Base-by-base conservation (phyloP, 2,113 vertebrate species). In the Pseudorectes ferrugineus region DNA sequence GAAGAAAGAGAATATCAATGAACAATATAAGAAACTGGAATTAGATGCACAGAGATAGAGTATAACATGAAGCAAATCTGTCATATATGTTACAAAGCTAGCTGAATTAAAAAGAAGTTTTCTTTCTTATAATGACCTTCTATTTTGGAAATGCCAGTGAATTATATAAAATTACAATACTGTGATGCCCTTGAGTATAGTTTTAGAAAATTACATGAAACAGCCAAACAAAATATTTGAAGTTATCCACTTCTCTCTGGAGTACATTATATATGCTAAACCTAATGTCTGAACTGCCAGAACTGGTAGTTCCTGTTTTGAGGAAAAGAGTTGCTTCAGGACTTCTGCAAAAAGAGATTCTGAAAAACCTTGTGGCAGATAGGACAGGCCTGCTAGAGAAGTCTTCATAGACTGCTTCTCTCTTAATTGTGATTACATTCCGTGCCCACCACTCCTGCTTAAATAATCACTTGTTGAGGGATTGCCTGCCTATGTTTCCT, bases 221-320 rank as follows among this genome's bases (percentile, higher is more conserved):
- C 38, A 79, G 38, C 24, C 67, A 72, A 79, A 57, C 51, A 83
- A 76, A 89, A 49, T 76, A 54, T 51, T 78, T 95, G 35, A 96
- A 79, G 49, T 89, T 82, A 74, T 29, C 62, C 46, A 35, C 58
- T 85, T 95, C 70, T 76, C 38, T 80, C 55, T 59, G 55, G 76
- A 58, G 71, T 66, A 55, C 11, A 51, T 90, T 77, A 40, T 51
- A 13, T 92, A 89, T 89, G 86, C 82, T 85, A 75, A 95, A 85
- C n/a, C 21, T 81, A 67, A 74, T 31, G 55, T 40, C 70, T 93
- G 46, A 89, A 79, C 59, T 93, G 35, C 61, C 4, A 3, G 58
- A 88, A 94, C 85, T 82, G 82, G 77, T 93, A 85, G 81, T 94
- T 96, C 91, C 71, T 73, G 84, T 94, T 94, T 82, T 66, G 46